Base-by-base conservation (phyloP, 2,113 vertebrate genomes). In the Mesitornis unicolor region DNA sequence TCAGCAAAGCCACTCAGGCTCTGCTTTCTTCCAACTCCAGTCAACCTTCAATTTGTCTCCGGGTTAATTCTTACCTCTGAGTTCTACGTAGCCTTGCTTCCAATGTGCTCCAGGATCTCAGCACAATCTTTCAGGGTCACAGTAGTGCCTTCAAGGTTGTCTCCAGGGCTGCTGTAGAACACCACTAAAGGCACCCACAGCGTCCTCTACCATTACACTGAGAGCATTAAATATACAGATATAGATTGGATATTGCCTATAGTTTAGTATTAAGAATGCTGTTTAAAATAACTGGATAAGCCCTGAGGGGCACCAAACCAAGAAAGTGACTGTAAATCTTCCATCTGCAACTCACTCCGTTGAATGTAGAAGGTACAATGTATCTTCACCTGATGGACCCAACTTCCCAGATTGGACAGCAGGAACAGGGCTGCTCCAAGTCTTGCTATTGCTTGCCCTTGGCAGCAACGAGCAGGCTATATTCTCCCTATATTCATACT, bases 361-460 rank as follows among this genome's bases (percentile, higher is more conserved):
- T 14, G 38, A 67, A 25, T 19, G 42, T 36, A 38, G 47, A 65
- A 74, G 14, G 5, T 21, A 35, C 28, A 88, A 6, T 10, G 5
- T 4, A 5, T n/a, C n/a, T 61, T 50, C 56, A 11, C 33, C 13
- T 13, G 16, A 35, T 38, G 35, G 76, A 35, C 10, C 15, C 57
- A 69, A 10, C 12, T 74, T 73, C 76, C 54, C 75, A 78, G 26
- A 14, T 0, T 28, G 47, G 42, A 71, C 18, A 1, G 1, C 28
- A 36, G 17, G 5, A 11, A 17, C 0, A 0, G 10, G 57, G 42
- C 26, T 90, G 67, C 13, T 14, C 9, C 4, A 31, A 1, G 2
- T 43, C 40, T 53, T 40, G 40, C 19, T 51, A 33, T 75, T 64
- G 20, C 19, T 64, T 84, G 26, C 21, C 57, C 40, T 56, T 40